Base-by-base conservation (phyloP, 2,888 invertebrate genomes). In the Taenaris catops region DNA sequence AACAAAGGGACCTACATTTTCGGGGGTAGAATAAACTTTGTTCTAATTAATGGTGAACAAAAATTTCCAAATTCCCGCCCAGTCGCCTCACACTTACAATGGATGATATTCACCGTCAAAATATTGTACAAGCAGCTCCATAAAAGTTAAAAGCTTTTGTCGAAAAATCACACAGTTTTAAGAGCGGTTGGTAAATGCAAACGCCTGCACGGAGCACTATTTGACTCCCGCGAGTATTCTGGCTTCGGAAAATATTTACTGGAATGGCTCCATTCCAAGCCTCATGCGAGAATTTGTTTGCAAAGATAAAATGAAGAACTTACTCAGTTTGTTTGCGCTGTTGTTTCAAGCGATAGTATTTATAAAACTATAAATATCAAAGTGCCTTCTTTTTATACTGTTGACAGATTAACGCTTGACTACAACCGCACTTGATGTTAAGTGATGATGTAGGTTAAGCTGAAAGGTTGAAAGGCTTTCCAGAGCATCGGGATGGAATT, bases 131-230 rank as follows among this genome's bases (percentile, higher is more conserved):
- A 65, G 63, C 63, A 67, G 62, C 63, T 64, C 60, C 60, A 73
- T 72, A 72, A 80, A 80, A 74, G 75, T 78, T 81, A 80, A 83
- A 80, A 81, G 81, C 79, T 78, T 79, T 79, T 63, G 67, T 63
- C 56, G 56, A 75, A 83, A 81, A 78, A 74, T 34, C 34, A 36
- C 42, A 34, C 67, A 50, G 59, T 62, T 64, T 57, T 68, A 65
- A 76, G 74, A 74, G 67, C 69, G 59, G 54, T 53, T 58, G 62
- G 58, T 60, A 59, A 65, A 72, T 63, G 58, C 63, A 53, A 49
- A 56, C 59, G 41, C 48, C 45, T 47, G 40, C 45, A 36, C 34
- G 21, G 68, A 65, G 63, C 73, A 70, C 65, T 66, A 68, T 72
- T 69, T 58, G 51, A 46, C 38, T 73, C 74, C 70, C 74, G 61